These are phyloP conservation scores for Andrena trimmerana DNA, from an alignment of 2,888 invertebrate genomes.

Conservation along the genomic window DNA sequence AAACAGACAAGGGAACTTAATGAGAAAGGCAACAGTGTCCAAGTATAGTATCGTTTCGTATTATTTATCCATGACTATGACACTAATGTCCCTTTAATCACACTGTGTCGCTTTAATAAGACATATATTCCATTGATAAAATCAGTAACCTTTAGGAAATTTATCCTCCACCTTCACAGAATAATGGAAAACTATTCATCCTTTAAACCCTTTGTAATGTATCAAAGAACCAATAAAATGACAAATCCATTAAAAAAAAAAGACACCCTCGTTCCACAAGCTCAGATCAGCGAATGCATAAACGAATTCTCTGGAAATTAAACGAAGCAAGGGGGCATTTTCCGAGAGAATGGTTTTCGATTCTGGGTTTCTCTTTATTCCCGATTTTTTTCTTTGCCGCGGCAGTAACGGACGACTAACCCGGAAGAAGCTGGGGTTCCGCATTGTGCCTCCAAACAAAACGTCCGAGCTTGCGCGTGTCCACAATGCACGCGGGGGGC, in stretches of 20 bases:
- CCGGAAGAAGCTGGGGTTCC: conserved; percentile 59
- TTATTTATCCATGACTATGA: neutral
- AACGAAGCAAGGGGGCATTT: neutral
- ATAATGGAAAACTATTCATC: conserved; percentile 6
- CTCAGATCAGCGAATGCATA: neutral
- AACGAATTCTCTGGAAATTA: neutral
- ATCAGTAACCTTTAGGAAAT: no score
- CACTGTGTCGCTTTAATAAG: conserved; percentile 23
- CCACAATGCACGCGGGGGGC: conserved; percentile 50
- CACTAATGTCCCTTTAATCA: neutral
- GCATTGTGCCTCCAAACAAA: conserved; percentile 75
- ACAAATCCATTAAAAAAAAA: neutral
- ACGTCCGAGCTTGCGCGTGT: conserved; percentile 60
- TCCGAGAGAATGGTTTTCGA: conserved; percentile 4
- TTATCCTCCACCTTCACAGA: conserved; percentile 6
- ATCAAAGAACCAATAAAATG: neutral
- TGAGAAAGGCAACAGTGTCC: neutral
- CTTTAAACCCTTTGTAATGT: conserved; percentile 8
- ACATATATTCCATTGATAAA: neutral
- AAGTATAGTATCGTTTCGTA: neutral
- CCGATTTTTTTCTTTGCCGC: conserved; percentile 33
- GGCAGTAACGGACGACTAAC: conserved; percentile 52
- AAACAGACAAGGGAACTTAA: neutral
- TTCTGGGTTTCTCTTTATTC: conserved; percentile 11
- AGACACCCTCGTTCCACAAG: neutral